phyloP scores from a whole-genome alignment of 2,888 invertebrate species.

The Rhagonycha lutea region DNA sequence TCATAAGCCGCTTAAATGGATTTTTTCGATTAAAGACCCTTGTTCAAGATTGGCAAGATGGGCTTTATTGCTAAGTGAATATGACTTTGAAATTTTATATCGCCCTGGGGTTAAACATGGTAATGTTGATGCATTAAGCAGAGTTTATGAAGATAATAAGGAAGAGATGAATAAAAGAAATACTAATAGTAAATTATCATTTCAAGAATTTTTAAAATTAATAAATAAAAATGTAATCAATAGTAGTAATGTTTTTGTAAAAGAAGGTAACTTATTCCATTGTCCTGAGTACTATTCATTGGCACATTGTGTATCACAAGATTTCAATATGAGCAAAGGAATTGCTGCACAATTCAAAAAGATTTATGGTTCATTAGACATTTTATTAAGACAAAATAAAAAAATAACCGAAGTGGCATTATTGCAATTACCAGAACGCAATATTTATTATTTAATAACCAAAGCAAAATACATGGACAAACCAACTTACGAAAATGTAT shows the following conservation, averaged over 20 bases:
- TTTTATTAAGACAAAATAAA: neutral
- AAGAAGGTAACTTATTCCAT: neutral
- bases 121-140: neutral
- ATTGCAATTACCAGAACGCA: neutral
- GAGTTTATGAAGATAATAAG: no score
- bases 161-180: no score
- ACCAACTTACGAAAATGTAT: neutral
- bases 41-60: conserved; percentile 40
- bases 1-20: conserved; percentile 42
- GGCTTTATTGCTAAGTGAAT: conserved; percentile 42
- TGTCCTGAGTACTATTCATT: neutral
- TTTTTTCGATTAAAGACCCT: conserved; percentile 42
- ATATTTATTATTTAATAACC: neutral
- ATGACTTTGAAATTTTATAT: conserved; percentile 39
- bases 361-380: neutral
- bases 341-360: neutral
- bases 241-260: neutral
- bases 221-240: neutral
- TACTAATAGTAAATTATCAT: neutral
- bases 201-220: neutral
- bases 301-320: neutral
- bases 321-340: neutral
- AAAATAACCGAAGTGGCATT: neutral
- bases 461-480: neutral
- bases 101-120: conserved; percentile 34